phyloP scores from a whole-genome alignment of 2,888 invertebrate genomes.

The Sialis lutaria region DNA sequence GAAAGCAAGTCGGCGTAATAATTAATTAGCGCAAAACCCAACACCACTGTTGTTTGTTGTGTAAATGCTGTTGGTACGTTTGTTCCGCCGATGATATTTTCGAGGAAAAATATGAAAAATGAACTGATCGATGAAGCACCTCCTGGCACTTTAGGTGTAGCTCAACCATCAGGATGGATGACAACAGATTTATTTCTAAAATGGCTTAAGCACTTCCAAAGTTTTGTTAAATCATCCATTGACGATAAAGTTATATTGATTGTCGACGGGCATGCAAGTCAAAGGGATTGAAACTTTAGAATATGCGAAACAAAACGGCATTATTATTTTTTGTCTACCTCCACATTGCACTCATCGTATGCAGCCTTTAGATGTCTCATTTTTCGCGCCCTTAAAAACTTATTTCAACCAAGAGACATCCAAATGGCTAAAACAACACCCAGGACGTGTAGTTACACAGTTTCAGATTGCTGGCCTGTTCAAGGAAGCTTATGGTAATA shows the following conservation, averaged over 20 bases:
- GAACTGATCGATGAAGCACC: constrained; percentile 19
- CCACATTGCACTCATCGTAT: constrained; percentile 16
- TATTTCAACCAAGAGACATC: constrained; percentile 13
- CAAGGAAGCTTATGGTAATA: constrained; percentile 13
- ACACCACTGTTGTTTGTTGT: constrained; percentile 19
- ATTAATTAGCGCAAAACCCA: constrained; percentile 20
- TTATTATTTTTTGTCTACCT: constrained; percentile 15
- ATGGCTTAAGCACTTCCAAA: constrained; percentile 15
- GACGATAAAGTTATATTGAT: constrained; percentile 15
- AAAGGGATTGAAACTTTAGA: too few species aligned
- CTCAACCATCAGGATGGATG: constrained; percentile 18
- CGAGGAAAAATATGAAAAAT: constrained; percentile 14
- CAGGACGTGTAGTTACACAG: constrained; percentile 13
- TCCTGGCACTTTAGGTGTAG: constrained; percentile 16
- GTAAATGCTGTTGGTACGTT: constrained; percentile 17
- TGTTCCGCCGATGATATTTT: constrained; percentile 21
- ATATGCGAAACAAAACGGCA: too few species aligned
- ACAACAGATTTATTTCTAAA: constrained; percentile 13
- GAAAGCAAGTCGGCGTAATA: constrained; percentile 22
- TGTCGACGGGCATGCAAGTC: too few species aligned
- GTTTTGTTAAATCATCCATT: constrained; percentile 13
- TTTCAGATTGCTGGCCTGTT: constrained; percentile 12
- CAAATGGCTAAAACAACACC: constrained; percentile 12
- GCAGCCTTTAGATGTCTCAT: constrained; percentile 15
- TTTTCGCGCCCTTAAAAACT: constrained; percentile 13